phyloP scores from a whole-genome alignment of 2,113 vertebrate species.

The Lathamus discolor region DNA sequence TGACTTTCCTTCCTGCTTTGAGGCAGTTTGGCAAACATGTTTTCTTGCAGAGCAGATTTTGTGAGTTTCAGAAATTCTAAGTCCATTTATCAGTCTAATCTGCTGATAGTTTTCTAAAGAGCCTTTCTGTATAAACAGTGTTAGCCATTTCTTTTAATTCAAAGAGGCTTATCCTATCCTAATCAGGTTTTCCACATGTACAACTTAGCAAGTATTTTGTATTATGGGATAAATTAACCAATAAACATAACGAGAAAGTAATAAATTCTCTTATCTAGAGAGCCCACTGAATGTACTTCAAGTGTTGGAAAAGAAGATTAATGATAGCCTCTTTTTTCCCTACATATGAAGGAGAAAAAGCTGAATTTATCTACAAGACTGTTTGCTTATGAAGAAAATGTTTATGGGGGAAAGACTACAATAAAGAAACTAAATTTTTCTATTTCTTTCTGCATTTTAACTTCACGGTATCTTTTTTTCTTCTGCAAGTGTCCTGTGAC shows the following conservation, averaged over 20 bases:
- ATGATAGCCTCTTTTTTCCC: background rate
- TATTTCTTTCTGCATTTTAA: background rate
- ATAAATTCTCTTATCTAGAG: background rate
- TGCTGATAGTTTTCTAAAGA: background rate
- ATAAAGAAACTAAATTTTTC: background rate
- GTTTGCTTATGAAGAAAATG: background rate
- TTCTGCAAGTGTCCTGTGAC: background rate
- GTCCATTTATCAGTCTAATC: background rate
- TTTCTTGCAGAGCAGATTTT: background rate
- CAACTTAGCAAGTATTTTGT: background rate
- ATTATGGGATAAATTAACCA: background rate
- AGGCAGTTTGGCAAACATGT: background rate
- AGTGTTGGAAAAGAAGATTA: background rate
- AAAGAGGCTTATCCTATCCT: background rate
- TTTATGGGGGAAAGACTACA: background rate
- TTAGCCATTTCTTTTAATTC: background rate
- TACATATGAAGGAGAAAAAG: background rate
- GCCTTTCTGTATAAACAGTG: background rate
- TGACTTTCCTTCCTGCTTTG: background rate
- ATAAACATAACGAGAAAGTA: background rate
- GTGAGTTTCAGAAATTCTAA: background rate
- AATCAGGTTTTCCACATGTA: background rate
- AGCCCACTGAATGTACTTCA: background rate
- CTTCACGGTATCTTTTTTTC: background rate
- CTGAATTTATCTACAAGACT: background rate